Evolutionary conservation across 1,140 invertebrate species (phyloP).

Genomic region (Limonius californicus): DNA sequence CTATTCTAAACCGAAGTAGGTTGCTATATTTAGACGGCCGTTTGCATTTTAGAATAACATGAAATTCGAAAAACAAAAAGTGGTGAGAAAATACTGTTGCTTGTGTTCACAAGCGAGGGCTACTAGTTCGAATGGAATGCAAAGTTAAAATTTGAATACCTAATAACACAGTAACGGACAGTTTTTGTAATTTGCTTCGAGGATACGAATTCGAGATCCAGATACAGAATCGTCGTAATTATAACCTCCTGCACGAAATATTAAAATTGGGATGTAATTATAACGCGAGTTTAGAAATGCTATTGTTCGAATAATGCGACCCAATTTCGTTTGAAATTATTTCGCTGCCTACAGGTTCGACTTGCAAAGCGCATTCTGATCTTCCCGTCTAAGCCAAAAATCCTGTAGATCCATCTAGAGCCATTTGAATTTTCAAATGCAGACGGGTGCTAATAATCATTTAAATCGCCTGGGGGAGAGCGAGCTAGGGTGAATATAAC

Average conservation of each 20-base stretch:
- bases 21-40: too few relatives aligned
- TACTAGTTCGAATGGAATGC: neutral
- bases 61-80: neutral
- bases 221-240: neutral
- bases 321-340: neutral
- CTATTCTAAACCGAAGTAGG: neutral
- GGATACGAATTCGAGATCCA: neutral
- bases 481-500: constrained; percentile 5
- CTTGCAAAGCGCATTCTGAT: neutral
- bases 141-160: neutral
- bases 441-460: constrained; percentile 9
- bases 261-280: neutral
- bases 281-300: neutral
- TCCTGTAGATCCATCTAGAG: neutral
- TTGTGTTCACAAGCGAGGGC: neutral
- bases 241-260: neutral
- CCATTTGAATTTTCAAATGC: constrained; percentile 6
- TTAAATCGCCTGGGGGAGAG: constrained; percentile 1
- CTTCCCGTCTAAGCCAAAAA: neutral
- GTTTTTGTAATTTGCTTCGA: neutral
- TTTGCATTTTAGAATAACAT: neutral
- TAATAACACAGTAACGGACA: neutral
- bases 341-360: neutral
- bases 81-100: neutral
- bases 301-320: neutral